Evolutionary conservation across 1,140 invertebrate species (phyloP).

Genomic region (Copidosoma floridanum): DNA sequence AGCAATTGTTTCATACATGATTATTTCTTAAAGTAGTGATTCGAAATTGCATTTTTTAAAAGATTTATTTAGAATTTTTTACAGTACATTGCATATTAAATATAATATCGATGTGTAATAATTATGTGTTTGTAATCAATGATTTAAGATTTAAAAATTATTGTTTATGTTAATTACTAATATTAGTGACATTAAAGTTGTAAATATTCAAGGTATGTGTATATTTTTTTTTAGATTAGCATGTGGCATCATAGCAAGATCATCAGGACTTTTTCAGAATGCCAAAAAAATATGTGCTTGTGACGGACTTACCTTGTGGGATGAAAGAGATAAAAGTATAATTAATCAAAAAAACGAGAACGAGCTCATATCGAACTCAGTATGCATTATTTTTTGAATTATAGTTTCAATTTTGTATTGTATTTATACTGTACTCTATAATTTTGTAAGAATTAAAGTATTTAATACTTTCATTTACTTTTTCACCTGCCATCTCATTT

Average conservation of each 20-base stretch:
- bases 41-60: no score
- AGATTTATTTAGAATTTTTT: no score
- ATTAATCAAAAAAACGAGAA: slow-evolving; percentile 22
- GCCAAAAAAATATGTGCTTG: slow-evolving; percentile 68
- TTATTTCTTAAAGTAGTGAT: no score
- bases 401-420: background rate
- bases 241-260: slow-evolving; percentile 70
- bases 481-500: no score
- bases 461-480: slow-evolving; percentile 4
- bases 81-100: no score
- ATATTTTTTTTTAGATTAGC: slow-evolving; percentile 55
- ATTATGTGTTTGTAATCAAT: no score
- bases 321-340: slow-evolving; percentile 56
- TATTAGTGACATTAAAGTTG: background rate
- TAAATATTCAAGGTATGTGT: no score
- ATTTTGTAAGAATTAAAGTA: background rate
- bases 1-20: no score
- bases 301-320: slow-evolving; percentile 68
- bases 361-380: slow-evolving; percentile 5
- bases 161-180: background rate
- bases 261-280: slow-evolving; percentile 68
- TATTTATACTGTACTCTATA: background rate
- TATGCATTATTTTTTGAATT: slow-evolving; percentile 37
- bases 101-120: no score
- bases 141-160: no score